These are phyloP conservation scores for Bolinopsis microptera DNA, from an alignment of 37 sponge, comb jelly and placozoan genomes.

Conservation along the genomic window DNA sequence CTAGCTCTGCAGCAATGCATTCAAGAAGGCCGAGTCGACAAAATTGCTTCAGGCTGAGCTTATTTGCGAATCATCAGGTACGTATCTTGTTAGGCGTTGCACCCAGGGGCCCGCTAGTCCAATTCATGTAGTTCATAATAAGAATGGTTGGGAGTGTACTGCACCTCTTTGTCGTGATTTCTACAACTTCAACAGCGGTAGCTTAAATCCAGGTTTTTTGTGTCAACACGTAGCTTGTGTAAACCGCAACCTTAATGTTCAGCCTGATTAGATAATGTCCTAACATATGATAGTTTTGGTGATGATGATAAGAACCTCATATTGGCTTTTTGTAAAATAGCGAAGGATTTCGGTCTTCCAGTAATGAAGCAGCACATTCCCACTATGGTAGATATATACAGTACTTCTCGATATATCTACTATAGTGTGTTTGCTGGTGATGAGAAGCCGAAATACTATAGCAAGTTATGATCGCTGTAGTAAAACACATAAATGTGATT, in stretches of 20 bases:
- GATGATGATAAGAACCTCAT: background rate
- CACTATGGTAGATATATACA: background rate
- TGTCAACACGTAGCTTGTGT: background rate
- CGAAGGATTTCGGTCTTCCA: background rate
- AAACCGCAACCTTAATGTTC: background rate
- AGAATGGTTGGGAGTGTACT: background rate
- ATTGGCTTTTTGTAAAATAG: background rate
- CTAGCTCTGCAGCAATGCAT: too few species aligned
- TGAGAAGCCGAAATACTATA: too few species aligned
- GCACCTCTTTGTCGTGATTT: background rate
- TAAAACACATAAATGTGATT: background rate
- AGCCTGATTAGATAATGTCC: background rate
- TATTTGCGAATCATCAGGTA: too few species aligned
- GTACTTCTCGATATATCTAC: background rate
- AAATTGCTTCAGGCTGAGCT: too few species aligned
- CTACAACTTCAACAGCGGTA: background rate
- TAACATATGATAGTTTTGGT: background rate
- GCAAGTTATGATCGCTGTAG: background rate
- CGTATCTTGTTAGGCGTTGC: too few species aligned
- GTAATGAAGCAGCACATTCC: background rate
- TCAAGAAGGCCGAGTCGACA: too few species aligned
- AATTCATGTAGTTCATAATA: too few species aligned
- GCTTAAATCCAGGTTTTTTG: background rate
- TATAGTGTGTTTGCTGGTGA: too few species aligned
- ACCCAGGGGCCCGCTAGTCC: too few species aligned